Conservation (phyloP, 2,797 vertebrate species). For the Halcyon leucocephala region DNA sequence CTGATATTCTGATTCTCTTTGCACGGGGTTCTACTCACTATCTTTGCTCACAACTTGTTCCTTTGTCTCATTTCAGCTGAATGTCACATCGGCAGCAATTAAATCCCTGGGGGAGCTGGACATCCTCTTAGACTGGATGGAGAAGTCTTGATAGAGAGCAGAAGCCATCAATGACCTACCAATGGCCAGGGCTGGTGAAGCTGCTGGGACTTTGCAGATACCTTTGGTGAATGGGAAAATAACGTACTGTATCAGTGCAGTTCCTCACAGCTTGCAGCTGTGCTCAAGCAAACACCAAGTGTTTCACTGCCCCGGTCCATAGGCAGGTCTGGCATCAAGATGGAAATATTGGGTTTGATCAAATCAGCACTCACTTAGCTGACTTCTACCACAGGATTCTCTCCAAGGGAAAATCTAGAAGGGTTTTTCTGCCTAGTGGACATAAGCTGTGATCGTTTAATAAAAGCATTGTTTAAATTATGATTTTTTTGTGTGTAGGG, state of each 20-base stretch:
- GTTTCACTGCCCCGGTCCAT: not conserved
- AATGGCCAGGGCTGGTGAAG: fast-evolving
- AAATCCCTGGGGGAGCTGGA: slow-evolving; percentile 81
- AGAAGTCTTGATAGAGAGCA: slow-evolving; percentile 23
- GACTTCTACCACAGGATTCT: not conserved
- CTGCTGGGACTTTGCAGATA: not conserved
- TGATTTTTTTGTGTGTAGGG: not conserved
- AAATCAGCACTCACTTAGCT: fast-evolving
- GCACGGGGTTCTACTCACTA: fast-evolving
- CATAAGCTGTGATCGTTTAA: not conserved
- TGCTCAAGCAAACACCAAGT: not conserved
- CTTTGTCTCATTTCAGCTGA: slow-evolving; percentile 58
- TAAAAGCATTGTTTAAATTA: not conserved
- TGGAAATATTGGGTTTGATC: fast-evolving
- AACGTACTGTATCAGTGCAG: not conserved
- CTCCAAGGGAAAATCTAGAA: not conserved
- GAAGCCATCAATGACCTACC: not conserved
- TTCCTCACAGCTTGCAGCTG: not conserved
- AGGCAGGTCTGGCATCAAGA: not conserved
- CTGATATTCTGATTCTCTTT: not conserved
- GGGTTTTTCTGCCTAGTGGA: not conserved
- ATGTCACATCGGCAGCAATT: slow-evolving; percentile 62
- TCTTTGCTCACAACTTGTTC: not conserved
- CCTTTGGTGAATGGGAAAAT: fast-evolving
- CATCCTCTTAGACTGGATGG: slow-evolving; percentile 79